Conservation (phyloP, 2,113 vertebrate genomes). For the Myodes glareolus region DNA sequence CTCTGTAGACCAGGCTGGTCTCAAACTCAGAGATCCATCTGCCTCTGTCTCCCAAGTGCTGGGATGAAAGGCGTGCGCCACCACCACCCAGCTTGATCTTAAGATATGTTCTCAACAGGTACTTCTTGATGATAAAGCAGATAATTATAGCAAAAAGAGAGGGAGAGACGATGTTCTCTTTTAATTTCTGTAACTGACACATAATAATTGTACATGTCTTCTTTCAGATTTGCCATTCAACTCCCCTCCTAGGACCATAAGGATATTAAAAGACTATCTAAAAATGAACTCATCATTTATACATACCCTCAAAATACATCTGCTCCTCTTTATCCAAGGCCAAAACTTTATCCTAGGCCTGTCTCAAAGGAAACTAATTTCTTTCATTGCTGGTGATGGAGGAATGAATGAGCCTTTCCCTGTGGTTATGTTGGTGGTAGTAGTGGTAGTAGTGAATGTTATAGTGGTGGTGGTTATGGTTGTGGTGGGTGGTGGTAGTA, state of each 20-base stretch:
- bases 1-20: not conserved
- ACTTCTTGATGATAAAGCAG: not conserved
- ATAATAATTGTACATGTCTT: not conserved
- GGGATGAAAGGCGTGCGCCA: not conserved
- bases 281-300: constrained; percentile 38
- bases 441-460: not conserved
- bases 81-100: not conserved
- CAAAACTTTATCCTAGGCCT: not conserved
- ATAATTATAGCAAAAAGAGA: not conserved
- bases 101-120: constrained; percentile 28
- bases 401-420: not conserved
- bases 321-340: not conserved
- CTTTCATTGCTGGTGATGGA: constrained; percentile 4
- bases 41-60: not conserved
- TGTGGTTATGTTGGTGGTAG: not conserved
- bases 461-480: not conserved
- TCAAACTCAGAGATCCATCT: not conserved
- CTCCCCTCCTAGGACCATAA: not conserved
- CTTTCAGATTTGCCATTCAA: not conserved
- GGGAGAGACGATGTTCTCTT: not conserved
- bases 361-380: not conserved
- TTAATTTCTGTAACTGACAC: not conserved
- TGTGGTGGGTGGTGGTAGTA: no score
- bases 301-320: not conserved
- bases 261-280: constrained; percentile 27